Percentiles rank a stretch among this genome's conserved stretches.
Evolutionary conservation across 2,888 invertebrate genomes (phyloP).

Genomic region (Zygothrica quintamaculata): DNA sequence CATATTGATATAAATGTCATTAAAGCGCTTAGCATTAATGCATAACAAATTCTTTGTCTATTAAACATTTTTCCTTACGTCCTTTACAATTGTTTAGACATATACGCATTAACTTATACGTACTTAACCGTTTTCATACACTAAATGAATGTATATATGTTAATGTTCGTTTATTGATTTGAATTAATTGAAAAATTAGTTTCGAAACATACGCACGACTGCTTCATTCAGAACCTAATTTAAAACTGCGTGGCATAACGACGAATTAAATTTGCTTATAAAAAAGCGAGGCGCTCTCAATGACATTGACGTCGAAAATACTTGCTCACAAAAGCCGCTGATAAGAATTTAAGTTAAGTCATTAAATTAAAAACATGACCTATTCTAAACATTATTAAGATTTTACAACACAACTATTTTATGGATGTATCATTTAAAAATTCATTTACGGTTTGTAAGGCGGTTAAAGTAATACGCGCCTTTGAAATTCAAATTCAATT

Average conservation of each 20-base stretch:
- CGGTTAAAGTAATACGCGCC: slow-evolving; percentile 2
- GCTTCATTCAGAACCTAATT: slow-evolving; percentile 43
- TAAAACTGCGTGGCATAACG: slow-evolving; percentile 48
- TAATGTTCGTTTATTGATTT: slow-evolving; percentile 47
- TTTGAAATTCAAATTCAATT: slow-evolving; percentile 7
- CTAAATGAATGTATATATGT: slow-evolving; percentile 7
- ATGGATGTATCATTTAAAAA: slow-evolving; percentile 5
- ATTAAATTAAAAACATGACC: slow-evolving; percentile 51
- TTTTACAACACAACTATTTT: slow-evolving; percentile 11
- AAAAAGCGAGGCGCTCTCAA: slow-evolving; percentile 14
- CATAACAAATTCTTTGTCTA: slow-evolving; percentile 14
- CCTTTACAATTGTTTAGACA: background rate
- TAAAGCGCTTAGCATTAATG: slow-evolving; percentile 25
- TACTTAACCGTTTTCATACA: background rate
- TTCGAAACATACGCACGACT: slow-evolving; percentile 30
- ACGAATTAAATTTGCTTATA: slow-evolving; percentile 25
- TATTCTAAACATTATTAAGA: slow-evolving; percentile 45
- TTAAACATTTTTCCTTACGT: slow-evolving; percentile 45
- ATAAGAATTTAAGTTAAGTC: slow-evolving; percentile 37
- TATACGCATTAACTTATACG: slow-evolving; percentile 13
- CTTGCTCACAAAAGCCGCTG: slow-evolving; percentile 27
- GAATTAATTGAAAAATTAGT: slow-evolving; percentile 30
- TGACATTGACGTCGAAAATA: slow-evolving; percentile 10
- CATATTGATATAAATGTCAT: slow-evolving; percentile 15
- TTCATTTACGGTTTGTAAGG: background rate